phyloP scores from a whole-genome alignment of 2,113 vertebrate genomes.

The Acanthisitta chloris region DNA sequence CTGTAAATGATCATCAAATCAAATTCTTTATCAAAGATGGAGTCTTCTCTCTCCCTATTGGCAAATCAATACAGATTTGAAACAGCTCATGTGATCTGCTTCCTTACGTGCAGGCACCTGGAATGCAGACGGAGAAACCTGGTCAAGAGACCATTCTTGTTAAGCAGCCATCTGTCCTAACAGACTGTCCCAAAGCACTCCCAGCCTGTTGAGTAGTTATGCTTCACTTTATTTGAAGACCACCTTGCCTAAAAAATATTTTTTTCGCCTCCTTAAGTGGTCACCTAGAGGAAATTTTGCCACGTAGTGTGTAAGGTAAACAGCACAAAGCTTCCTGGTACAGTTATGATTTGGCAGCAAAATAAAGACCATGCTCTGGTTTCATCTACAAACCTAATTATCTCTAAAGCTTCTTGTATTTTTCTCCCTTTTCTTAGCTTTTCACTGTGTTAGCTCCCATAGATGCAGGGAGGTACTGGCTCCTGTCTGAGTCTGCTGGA shows the following conservation, averaged over 20 bases:
- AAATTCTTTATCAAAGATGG: conserved; percentile 25
- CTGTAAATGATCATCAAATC: conserved; percentile 56
- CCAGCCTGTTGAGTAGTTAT: background rate
- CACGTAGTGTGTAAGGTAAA: background rate
- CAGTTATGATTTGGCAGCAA: background rate
- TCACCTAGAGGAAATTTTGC: background rate
- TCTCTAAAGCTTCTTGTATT: background rate
- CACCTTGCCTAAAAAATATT: background rate
- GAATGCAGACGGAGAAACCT: conserved; percentile 40
- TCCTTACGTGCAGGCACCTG: background rate
- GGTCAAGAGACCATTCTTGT: conserved; percentile 48
- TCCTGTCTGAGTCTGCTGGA: background rate
- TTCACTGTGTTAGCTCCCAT: background rate
- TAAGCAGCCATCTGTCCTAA: conserved; percentile 62
- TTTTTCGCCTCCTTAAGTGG: background rate
- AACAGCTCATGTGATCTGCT: background rate
- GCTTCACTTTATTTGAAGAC: background rate
- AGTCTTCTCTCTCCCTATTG: conserved; percentile 3
- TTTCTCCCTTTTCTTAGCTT: background rate
- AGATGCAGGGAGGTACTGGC: background rate
- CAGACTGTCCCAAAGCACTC: conserved; percentile 29
- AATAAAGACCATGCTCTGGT: background rate
- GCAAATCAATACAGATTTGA: conserved; percentile 41
- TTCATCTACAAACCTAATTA: background rate
- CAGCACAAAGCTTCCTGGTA: background rate